Evolutionary conservation across 2,888 invertebrate species (phyloP).

Genomic region (Dorcus hopei): DNA sequence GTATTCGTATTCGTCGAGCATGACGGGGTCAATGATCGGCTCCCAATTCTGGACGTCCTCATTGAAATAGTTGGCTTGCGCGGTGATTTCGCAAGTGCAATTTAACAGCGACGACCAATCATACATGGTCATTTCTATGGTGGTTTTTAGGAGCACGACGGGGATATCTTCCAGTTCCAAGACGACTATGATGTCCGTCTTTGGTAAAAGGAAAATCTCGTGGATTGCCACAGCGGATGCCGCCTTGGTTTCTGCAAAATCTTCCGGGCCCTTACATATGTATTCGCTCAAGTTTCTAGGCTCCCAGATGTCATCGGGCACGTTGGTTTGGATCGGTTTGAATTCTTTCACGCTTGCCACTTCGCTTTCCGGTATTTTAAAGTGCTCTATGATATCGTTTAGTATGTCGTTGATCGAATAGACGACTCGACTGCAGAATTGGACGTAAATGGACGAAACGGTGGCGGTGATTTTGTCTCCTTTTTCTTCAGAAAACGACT

Average conservation of each 20-base stretch:
- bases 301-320: constrained; percentile 65
- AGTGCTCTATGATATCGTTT: constrained; percentile 47
- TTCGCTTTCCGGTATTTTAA: constrained; percentile 43
- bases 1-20: constrained; percentile 63
- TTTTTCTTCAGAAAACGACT: constrained; percentile 61
- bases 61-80: constrained; percentile 51
- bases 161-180: constrained; percentile 64
- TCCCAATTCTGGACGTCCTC: constrained; percentile 65
- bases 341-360: constrained; percentile 7
- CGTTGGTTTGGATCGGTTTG: constrained; percentile 6
- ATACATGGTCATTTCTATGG: constrained; percentile 58
- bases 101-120: constrained; percentile 62
- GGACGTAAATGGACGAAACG: constrained; percentile 67
- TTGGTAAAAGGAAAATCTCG: constrained; percentile 42
- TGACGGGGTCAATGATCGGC: constrained; percentile 75
- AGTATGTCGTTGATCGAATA: constrained; percentile 63
- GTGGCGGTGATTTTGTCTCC: constrained; percentile 63
- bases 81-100: constrained; percentile 45
- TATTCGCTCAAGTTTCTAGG: constrained; percentile 59
- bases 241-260: constrained; percentile 18
- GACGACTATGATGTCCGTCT: constrained; percentile 59
- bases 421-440: constrained; percentile 69
- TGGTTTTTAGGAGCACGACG: constrained; percentile 55
- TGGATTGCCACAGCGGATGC: constrained; percentile 20
- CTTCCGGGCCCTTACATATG: constrained; percentile 16